Conservation (phyloP, 2,888 invertebrate genomes). For the Oasisia sp. region DNA sequence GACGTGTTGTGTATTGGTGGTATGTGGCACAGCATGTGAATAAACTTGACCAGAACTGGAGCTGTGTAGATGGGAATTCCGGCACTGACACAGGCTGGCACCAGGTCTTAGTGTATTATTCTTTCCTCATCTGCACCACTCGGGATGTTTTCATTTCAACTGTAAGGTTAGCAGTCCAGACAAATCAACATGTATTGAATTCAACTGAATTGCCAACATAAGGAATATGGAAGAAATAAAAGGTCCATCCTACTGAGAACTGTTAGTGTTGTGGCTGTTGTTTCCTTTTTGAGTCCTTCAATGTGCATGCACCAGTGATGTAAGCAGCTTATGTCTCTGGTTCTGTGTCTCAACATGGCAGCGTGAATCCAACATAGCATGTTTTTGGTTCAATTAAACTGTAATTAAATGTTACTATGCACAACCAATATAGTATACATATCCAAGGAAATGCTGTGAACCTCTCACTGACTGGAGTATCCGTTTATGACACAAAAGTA, state of each 20-base stretch:
- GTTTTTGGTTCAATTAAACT: too few species aligned
- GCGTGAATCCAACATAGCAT: too few species aligned
- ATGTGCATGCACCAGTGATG: too few species aligned
- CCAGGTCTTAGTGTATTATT: neutral
- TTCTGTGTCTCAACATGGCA: neutral
- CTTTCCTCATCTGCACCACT: neutral
- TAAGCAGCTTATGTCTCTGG: too few species aligned
- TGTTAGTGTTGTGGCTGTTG: neutral
- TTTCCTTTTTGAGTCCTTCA: too few species aligned
- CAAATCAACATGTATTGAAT: neutral
- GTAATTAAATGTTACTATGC: too few species aligned
- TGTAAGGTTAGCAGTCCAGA: neutral
- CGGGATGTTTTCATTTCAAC: neutral
- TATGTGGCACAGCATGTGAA: neutral
- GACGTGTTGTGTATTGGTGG: neutral
- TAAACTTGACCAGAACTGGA: neutral
- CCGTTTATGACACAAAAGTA: too few species aligned
- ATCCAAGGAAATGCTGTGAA: too few species aligned
- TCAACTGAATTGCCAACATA: neutral
- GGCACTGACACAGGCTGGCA: neutral
- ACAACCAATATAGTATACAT: too few species aligned
- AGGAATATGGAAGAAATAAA: neutral
- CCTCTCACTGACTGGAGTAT: too few species aligned
- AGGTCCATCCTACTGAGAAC: neutral
- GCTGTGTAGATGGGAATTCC: neutral